Evolutionary conservation across 2,113 vertebrate genomes (phyloP).

Genomic region (Perccottus glenii): DNA sequence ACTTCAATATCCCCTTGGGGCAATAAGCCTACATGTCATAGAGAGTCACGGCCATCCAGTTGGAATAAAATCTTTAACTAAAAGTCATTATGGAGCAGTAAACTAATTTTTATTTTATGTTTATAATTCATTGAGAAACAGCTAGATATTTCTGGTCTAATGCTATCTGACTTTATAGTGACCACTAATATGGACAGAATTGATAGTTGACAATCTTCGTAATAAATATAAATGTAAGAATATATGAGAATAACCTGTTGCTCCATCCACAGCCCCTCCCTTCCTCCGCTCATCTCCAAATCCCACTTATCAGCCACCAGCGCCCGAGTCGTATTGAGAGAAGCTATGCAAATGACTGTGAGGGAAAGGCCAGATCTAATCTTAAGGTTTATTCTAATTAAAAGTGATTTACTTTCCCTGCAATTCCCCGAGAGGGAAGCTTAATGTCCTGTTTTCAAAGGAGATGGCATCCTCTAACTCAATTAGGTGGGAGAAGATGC

Average conservation of each 20-base stretch:
- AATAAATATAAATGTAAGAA: no score
- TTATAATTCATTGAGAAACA: no score
- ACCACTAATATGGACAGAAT: no score
- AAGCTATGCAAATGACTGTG: conserved; percentile 66
- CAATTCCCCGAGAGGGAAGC: conserved; percentile 55
- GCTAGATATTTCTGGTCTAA: no score
- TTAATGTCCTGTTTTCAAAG: conserved; percentile 70
- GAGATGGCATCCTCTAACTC: conserved; percentile 63
- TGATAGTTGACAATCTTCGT: no score
- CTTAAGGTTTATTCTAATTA: conserved; percentile 82
- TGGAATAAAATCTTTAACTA: no score
- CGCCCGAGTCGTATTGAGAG: conserved; percentile 55
- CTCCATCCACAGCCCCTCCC: conserved; percentile 10
- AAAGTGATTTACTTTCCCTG: conserved; percentile 75
- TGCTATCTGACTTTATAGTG: no score
- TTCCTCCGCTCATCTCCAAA: conserved; percentile 60
- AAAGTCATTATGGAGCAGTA: no score
- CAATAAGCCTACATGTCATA: no score
- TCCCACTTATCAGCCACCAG: conserved; percentile 72
- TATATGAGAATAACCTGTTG: conserved; percentile 29
- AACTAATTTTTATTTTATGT: no score
- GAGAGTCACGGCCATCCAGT: no score
- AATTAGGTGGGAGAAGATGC: conserved; percentile 64
- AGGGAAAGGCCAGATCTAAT: conserved; percentile 74
- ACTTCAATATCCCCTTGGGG: no score